Percentiles rank a stretch among this genome's conserved stretches.
Evolutionary conservation across 1,140 invertebrate species (phyloP).

Genomic region (Pissodes strobi): DNA sequence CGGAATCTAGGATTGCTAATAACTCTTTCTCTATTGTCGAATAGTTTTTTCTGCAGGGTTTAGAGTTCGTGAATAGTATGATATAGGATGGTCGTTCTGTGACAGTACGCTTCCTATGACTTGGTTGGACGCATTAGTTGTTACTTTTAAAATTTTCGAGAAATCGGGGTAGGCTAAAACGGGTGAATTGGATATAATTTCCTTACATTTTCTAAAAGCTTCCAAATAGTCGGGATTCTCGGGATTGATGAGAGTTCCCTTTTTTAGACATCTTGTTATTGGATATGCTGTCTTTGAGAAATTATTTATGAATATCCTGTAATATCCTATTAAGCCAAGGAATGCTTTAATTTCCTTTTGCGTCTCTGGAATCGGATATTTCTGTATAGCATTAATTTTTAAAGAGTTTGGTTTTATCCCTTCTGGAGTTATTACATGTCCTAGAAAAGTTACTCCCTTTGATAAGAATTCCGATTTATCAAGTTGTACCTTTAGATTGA

Average conservation of each 20-base stretch:
- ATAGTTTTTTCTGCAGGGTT: conserved; percentile 45
- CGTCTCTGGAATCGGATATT: conserved; percentile 21
- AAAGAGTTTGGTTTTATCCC: conserved; percentile 30
- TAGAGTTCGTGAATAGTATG: conserved; percentile 48
- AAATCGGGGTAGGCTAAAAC: conserved; percentile 49
- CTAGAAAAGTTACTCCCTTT: conserved; percentile 36
- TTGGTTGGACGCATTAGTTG: conserved; percentile 52
- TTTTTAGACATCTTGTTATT: conserved; percentile 41
- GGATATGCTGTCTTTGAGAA: conserved; percentile 20
- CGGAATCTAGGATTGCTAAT: conserved; percentile 24
- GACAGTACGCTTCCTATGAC: conserved; percentile 53
- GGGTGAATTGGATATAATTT: conserved; percentile 46
- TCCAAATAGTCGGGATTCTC: background rate
- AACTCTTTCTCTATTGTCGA: too few species aligned
- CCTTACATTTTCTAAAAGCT: conserved; percentile 48
- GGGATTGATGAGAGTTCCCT: conserved; percentile 27
- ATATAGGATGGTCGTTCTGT: conserved; percentile 48
- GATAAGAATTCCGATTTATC: conserved; percentile 49
- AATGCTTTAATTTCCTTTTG: conserved; percentile 32
- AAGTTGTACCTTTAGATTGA: conserved; percentile 44
- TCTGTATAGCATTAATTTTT: conserved; percentile 23
- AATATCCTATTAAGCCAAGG: conserved; percentile 34
- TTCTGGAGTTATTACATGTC: conserved; percentile 28
- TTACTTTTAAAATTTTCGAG: conserved; percentile 50
- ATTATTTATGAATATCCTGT: conserved; percentile 39